phyloP scores from a whole-genome alignment of 2,113 vertebrate species.

The Heterotilapia buettikoferi region DNA sequence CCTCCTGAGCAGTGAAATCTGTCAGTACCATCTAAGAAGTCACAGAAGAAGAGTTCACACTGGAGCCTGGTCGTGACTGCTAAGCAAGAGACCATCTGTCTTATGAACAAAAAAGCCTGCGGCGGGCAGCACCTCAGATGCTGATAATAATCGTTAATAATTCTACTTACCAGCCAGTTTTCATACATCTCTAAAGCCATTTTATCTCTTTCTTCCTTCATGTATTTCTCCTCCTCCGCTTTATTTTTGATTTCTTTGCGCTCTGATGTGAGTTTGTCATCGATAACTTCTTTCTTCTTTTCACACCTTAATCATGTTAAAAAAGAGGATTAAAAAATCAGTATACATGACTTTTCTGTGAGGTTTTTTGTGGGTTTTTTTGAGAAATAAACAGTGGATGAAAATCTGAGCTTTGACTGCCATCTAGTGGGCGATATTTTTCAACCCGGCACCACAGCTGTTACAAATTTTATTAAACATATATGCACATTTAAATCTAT shows the following conservation, averaged over 20 bases:
- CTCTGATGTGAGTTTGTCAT: slow-evolving; percentile 71
- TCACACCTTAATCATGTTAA: slow-evolving; percentile 72
- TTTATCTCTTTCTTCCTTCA: slow-evolving; percentile 80
- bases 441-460: neutral
- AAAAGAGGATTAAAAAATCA: neutral
- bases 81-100: neutral
- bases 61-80: neutral
- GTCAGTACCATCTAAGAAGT: neutral
- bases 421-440: slow-evolving; percentile 13
- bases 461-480: neutral
- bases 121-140: neutral
- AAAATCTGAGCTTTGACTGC: neutral
- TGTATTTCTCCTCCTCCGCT: slow-evolving; percentile 70
- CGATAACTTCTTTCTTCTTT: slow-evolving; percentile 77
- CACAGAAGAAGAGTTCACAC: neutral
- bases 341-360: neutral
- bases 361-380: too few species aligned
- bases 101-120: neutral
- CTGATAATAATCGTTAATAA: neutral
- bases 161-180: slow-evolving; percentile 84
- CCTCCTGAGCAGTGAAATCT: neutral
- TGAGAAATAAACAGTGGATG: neutral
- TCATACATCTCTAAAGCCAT: slow-evolving; percentile 83
- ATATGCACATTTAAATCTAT: neutral
- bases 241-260: slow-evolving; percentile 64